Evolutionary conservation across 1,140 invertebrate genomes (phyloP).

Genomic region (Kradibia gibbosae): DNA sequence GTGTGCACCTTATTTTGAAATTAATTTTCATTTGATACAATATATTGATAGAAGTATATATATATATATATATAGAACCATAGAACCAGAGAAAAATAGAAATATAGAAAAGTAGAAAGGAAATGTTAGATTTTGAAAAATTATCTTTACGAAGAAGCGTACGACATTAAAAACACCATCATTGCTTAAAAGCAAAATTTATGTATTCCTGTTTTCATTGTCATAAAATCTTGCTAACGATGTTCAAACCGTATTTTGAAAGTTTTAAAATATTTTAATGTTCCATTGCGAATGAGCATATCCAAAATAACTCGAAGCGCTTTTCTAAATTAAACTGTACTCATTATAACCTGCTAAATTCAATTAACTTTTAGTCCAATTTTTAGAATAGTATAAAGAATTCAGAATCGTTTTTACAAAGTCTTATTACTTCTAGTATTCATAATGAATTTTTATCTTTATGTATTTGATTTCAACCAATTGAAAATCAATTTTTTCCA

Average conservation of each 20-base stretch:
- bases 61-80: no score
- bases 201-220: conserved; percentile 15
- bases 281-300: conserved; percentile 11
- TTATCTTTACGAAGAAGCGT: background rate
- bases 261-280: conserved; percentile 34
- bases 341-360: conserved; percentile 20
- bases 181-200: conserved; percentile 6
- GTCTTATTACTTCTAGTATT: background rate
- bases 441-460: background rate
- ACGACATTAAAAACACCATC: background rate
- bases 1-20: background rate
- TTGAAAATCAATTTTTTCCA: no score
- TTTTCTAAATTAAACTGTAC: conserved; percentile 40
- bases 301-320: conserved; percentile 30
- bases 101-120: no score
- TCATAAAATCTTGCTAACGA: conserved; percentile 26
- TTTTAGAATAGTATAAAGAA: background rate
- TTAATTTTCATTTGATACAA: background rate
- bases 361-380: conserved; percentile 12
- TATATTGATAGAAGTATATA: no score
- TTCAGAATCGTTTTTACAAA: background rate
- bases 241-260: conserved; percentile 14
- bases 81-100: no score
- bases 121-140: background rate
- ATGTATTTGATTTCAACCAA: no score